These are phyloP conservation scores for Micromesistius poutassou DNA, from an alignment of 2,797 vertebrate species.

Conservation along the genomic window DNA sequence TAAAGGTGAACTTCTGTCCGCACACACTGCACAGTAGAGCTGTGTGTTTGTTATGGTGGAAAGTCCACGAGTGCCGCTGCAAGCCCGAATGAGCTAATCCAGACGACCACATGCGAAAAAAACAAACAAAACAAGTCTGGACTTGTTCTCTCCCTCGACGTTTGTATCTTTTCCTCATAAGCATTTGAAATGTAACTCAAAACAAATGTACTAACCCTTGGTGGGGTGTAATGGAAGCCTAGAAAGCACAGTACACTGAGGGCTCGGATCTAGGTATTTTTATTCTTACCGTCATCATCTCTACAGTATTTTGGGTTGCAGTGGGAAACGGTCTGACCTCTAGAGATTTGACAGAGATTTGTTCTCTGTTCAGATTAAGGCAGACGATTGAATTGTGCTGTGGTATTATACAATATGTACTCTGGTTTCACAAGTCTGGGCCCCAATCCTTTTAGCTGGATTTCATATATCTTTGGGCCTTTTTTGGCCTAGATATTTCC, in stretches of 20 bases:
- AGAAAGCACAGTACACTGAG: slow-evolving; percentile 15
- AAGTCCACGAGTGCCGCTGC: slow-evolving; percentile 35
- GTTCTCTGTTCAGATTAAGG: background rate
- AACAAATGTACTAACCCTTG: slow-evolving; percentile 11
- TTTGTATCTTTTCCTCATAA: slow-evolving; percentile 27
- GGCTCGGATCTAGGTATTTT: background rate
- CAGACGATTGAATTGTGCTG: slow-evolving; percentile 2
- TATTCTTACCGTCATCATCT: background rate
- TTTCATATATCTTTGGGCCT: background rate
- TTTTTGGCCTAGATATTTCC: background rate
- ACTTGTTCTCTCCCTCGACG: slow-evolving; percentile 39
- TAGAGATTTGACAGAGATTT: background rate
- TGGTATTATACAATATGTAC: background rate
- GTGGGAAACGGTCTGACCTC: slow-evolving; percentile 2
- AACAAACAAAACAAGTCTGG: slow-evolving; percentile 46
- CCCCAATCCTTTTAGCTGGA: background rate
- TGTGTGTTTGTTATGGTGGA: slow-evolving; percentile 40
- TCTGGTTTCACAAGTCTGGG: background rate
- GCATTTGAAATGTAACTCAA: slow-evolving; percentile 19
- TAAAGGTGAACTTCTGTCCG: slow-evolving; percentile 49
- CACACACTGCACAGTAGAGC: slow-evolving; percentile 23
- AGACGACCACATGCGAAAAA: slow-evolving; percentile 1
- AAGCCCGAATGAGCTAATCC: slow-evolving; percentile 44
- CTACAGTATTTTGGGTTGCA: background rate
- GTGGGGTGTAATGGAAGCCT: slow-evolving; percentile 23